These are phyloP conservation scores for Apotomis betuletana DNA, from an alignment of 2,888 invertebrate species.

Conservation along the genomic window DNA sequence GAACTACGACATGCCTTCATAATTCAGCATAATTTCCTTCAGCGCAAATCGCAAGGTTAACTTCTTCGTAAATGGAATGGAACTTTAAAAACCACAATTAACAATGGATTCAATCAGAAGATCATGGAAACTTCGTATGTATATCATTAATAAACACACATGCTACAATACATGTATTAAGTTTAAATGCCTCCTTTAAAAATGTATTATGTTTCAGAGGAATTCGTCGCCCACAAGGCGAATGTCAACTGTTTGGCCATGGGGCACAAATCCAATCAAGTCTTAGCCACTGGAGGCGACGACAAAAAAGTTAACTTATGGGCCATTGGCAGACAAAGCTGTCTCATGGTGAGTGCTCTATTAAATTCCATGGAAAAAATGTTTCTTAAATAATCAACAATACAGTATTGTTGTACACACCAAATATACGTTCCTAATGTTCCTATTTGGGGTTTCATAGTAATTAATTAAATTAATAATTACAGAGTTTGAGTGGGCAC, in stretches of 20 bases:
- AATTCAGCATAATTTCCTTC: conserved; percentile 20
- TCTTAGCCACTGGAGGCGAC: conserved; percentile 97
- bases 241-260: conserved; percentile 94
- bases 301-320: conserved; percentile 98
- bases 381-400: background rate
- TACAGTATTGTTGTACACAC: background rate
- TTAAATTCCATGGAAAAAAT: background rate
- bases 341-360: conserved; percentile 91
- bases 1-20: background rate
- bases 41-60: conserved; percentile 42
- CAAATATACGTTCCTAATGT: no score
- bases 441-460: background rate
- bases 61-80: conserved; percentile 56
- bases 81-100: conserved; percentile 44
- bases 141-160: conserved; percentile 31
- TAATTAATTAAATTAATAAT: conserved; percentile 42
- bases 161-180: background rate
- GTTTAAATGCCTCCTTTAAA: background rate
- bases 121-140: conserved; percentile 94
- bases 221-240: conserved; percentile 93
- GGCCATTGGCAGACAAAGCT: conserved; percentile 97
- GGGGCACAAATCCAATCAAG: conserved; percentile 95
- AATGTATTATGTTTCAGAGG: conserved; percentile 84
- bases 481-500: conserved; percentile 95
- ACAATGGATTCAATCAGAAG: conserved; percentile 84